Percentiles rank a stretch among this genome's conserved stretches.
These are phyloP conservation scores for Sitobion miscanthi DNA, from an alignment of 1,140 invertebrate species.

Conservation along the genomic window DNA sequence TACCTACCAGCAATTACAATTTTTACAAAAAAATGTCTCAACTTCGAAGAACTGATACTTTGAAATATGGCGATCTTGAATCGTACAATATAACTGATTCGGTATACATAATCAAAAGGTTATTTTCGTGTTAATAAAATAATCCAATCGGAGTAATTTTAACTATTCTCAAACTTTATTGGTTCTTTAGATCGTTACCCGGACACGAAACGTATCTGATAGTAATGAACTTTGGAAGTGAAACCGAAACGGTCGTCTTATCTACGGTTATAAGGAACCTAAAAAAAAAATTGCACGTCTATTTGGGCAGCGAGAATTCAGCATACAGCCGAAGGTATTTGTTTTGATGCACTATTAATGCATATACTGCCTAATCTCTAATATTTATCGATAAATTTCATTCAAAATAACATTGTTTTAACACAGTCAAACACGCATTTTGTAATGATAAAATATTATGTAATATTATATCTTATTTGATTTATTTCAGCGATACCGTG, in stretches of 20 bases:
- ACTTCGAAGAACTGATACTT: constrained; percentile 62
- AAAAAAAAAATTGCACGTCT: background rate
- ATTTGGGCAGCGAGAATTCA: constrained; percentile 47
- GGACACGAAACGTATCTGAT: constrained; percentile 21
- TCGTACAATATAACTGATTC: constrained; percentile 57
- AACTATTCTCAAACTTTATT: background rate
- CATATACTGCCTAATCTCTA: too few relatives aligned
- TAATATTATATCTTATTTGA: background rate
- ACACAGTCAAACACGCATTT: background rate
- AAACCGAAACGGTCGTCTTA: constrained; percentile 12
- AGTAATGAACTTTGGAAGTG: constrained; percentile 55
- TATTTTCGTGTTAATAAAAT: background rate
- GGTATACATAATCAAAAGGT: constrained; percentile 47
- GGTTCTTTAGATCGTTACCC: constrained; percentile 21
- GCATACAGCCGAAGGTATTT: constrained; percentile 31
- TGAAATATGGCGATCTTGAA: constrained; percentile 63
- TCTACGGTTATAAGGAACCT: background rate
- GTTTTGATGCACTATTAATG: background rate
- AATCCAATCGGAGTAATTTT: background rate
- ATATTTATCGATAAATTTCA: background rate
- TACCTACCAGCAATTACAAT: constrained; percentile 64
- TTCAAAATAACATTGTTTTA: background rate
- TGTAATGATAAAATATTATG: background rate
- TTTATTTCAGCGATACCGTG: background rate
- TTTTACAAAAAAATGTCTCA: constrained; percentile 65